Evolutionary conservation across 2,113 vertebrate species (phyloP), one percentile per base, ranked within the genome.

Genomic region (Plecotus auritus): DNA sequence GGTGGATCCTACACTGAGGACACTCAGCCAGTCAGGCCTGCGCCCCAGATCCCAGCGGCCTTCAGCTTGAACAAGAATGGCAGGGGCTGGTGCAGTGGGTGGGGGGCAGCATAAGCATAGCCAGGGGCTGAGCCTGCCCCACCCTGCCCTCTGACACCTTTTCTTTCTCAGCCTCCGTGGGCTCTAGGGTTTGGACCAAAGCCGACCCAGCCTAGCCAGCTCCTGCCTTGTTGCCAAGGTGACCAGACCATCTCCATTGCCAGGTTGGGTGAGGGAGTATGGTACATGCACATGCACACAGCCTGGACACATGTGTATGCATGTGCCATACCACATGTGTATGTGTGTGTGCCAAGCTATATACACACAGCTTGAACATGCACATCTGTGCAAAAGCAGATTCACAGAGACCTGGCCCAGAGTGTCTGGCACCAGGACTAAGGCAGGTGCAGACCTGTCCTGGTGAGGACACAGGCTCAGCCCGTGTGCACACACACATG

Each of bases 191-290:
- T 89, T 95, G 92, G 94, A 88, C 35, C 59, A 85, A 93, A 56
- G 77, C 81, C 69, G 59, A 85, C 95, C 94, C 92, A 94, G 90
- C 93, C 70, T 85, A 86, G 49, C 84, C 40, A 54, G n/a, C 49
- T 89, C 87, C 70, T 95, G 91, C 67, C 73, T 47, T 0, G 85
- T 96, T 96, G 90, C 95, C 95, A 92, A 93, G 95, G 95, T 78
- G 92, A 95, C 95, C 72, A 95, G 89, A 80, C 64, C 80, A 86
- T 86, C 64, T 74, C 18, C 70, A 56, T 81, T 45, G 47, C 67
- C 76, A 56, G 90, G 5, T 40, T 45, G 83, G 37, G 72, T 0
- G 16, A 84, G 32, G 26, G 81, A 78, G 61, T n/a, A 0, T 12
- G 22, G 56, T 51, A 61, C 17, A 11, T 5, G 26, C 12, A 14